Evolutionary conservation across 2,113 vertebrate genomes (phyloP), one percentile per base, ranked within the genome.

Genomic region (Mesoclemmys tuberculata): DNA sequence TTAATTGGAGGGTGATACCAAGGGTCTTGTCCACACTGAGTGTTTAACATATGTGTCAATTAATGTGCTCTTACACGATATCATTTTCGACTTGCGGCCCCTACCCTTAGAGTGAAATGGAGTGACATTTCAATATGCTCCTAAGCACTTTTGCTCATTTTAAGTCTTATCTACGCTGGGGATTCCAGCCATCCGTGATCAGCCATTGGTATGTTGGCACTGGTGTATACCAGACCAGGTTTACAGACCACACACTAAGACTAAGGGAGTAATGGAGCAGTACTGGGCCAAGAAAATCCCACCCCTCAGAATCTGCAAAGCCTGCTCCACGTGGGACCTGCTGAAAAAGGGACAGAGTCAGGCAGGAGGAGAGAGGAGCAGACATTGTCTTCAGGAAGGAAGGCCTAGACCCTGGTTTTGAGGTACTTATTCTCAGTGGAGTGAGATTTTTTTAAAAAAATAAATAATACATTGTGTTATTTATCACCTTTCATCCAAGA

Each of bases 161-260:
- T 55, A 38, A 35, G 4, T 52, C 41, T 27, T 2, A 0, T 10
- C 2, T 2, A 29, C 5, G 0, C 0, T 29, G 1, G 2, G 54
- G 9, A 29, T 9, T 71, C 52, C 80, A 38, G 1, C 35, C 46
- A 9, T 46, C 44, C 1, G 0, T 16, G 74, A 77, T 1, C 1
- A 8, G 24, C 7, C 26, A 74, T 8, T 71, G 18, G 4, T 31
- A 27, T 77, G 51, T 18, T 14, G 44, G 18, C 19, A 26, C 74
- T 81, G 12, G 49, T 0, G 24, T 1, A 2, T 29, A 14, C 10
- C 5, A 0, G 16, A 38, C 38, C 19, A n/a, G n/a, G 35, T 71
- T 71, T 38, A 38, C 64, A 71, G 64, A 22, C 35, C n/a, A 38
- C n/a, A 71, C 19, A 38, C 4, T 38, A 71, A 71, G 5, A n/a